Percentiles rank a stretch among this genome's conserved stretches.
These are phyloP conservation scores for Aspidiotus rigidus DNA, from an alignment of 2,888 invertebrate genomes.

Conservation along the genomic window DNA sequence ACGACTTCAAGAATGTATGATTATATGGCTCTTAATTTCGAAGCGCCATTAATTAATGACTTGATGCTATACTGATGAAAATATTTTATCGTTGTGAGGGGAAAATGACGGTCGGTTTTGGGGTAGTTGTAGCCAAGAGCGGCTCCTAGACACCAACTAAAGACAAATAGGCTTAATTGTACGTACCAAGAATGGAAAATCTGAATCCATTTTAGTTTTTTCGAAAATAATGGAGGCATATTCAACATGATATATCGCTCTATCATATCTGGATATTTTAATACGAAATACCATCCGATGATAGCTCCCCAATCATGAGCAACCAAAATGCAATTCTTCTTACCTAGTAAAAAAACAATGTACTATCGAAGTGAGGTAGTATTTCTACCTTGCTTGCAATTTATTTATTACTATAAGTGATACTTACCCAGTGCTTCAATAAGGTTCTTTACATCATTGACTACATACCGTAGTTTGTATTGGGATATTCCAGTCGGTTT, in stretches of 20 bases:
- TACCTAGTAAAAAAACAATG: slow-evolving; percentile 42
- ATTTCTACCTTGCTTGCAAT: no score
- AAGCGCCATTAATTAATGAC: no score
- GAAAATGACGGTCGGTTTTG: no score
- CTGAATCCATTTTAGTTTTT: slow-evolving; percentile 45
- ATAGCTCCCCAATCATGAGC: slow-evolving; percentile 62
- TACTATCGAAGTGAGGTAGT: no score
- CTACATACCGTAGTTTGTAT: slow-evolving; percentile 43
- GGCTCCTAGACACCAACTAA: neutral
- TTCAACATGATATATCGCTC: slow-evolving; percentile 50
- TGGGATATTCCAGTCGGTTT: slow-evolving; percentile 49
- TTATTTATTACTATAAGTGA: neutral
- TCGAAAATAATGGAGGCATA: slow-evolving; percentile 45
- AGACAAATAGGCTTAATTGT: slow-evolving; percentile 15
- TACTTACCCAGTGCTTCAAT: slow-evolving; percentile 45
- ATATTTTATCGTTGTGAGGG: no score
- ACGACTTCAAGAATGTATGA: no score
- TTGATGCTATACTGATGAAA: no score
- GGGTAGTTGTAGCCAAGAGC: no score
- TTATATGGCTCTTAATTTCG: no score
- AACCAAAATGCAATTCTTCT: slow-evolving; percentile 50
- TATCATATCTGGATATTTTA: slow-evolving; percentile 49
- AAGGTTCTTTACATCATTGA: slow-evolving; percentile 53
- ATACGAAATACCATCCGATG: slow-evolving; percentile 50
- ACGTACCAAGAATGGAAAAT: slow-evolving; percentile 47